Percentiles rank a stretch among this genome's conserved stretches.
Conservation (phyloP, 2,888 invertebrate species). For the Ypsolopha sequella region DNA sequence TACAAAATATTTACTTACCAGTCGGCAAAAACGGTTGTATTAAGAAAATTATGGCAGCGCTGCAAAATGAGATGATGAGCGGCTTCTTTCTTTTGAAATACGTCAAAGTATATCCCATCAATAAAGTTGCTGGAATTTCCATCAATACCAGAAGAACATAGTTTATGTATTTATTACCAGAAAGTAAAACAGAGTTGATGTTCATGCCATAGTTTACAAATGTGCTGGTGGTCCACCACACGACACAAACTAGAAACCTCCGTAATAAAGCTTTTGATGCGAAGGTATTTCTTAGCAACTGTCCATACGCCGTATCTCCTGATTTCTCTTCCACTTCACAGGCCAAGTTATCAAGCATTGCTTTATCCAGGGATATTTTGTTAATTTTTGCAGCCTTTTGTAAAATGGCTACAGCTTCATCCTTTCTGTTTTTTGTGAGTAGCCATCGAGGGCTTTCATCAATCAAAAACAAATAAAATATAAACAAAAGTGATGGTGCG, state of each 20-base stretch:
- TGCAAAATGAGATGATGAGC: slow-evolving; percentile 62
- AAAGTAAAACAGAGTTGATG: slow-evolving; percentile 73
- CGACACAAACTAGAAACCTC: slow-evolving; percentile 39
- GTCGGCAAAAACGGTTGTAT: slow-evolving; percentile 70
- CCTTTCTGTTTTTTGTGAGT: slow-evolving; percentile 67
- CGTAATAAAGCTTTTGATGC: slow-evolving; percentile 32
- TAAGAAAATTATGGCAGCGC: slow-evolving; percentile 70
- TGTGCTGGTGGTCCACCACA: slow-evolving; percentile 61
- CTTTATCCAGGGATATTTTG: slow-evolving; percentile 9
- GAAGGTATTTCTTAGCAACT: slow-evolving; percentile 29
- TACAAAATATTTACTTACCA: slow-evolving; percentile 36
- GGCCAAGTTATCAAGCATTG: not conserved
- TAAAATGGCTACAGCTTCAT: slow-evolving; percentile 69
- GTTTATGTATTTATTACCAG: slow-evolving; percentile 76
- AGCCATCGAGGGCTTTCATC: slow-evolving; percentile 78
- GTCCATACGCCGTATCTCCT: not conserved
- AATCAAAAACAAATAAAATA: slow-evolving; percentile 70
- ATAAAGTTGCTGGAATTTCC: slow-evolving; percentile 61
- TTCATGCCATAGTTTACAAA: slow-evolving; percentile 78
- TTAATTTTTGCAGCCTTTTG: slow-evolving; percentile 53
- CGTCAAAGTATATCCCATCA: slow-evolving; percentile 53
- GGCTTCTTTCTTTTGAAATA: slow-evolving; percentile 56
- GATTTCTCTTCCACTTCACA: slow-evolving; percentile 2
- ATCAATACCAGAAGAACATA: slow-evolving; percentile 69
- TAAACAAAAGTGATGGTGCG: slow-evolving; percentile 70